These are phyloP conservation scores for Thereva unica DNA, from an alignment of 2,888 invertebrate genomes.

Conservation along the genomic window DNA sequence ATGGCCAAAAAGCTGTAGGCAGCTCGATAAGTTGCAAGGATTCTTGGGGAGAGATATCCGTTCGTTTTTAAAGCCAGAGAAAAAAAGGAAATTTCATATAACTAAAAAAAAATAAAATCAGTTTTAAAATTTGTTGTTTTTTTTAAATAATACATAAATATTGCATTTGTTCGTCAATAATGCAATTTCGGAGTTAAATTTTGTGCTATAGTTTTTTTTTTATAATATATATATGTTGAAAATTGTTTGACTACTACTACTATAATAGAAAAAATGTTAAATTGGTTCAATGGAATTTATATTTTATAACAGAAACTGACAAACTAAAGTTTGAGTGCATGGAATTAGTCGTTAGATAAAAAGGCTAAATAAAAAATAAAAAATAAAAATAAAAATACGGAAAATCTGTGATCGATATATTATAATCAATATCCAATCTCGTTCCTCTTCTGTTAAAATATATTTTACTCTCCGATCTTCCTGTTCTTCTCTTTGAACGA, in stretches of 20 bases:
- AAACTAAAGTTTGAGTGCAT: slow-evolving; percentile 1
- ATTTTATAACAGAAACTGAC: no score
- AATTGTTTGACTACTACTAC: no score
- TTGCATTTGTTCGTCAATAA: slow-evolving; percentile 21
- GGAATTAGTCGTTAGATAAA: not conserved
- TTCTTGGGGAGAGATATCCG: slow-evolving; percentile 56
- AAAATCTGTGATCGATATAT: slow-evolving; percentile 41
- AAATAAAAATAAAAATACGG: slow-evolving; percentile 25
- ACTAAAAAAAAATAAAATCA: slow-evolving; percentile 38
- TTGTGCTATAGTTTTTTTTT: no score
- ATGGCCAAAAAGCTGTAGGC: slow-evolving; percentile 55
- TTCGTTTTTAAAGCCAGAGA: slow-evolving; percentile 45
- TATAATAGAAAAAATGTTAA: no score
- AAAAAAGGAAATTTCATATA: slow-evolving; percentile 39
- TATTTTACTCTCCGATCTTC: slow-evolving; percentile 14
- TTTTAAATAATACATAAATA: slow-evolving; percentile 17
- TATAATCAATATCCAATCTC: slow-evolving; percentile 38
- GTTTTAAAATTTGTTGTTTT: slow-evolving; percentile 24
- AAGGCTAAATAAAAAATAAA: slow-evolving; percentile 15
- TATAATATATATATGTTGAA: no score
- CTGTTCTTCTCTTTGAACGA: slow-evolving; percentile 9
- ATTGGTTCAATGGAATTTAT: no score
- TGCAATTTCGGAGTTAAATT: not conserved
- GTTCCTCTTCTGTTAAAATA: slow-evolving; percentile 10
- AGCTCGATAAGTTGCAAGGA: slow-evolving; percentile 59